Conservation (phyloP, 2,797 vertebrate genomes). For the Lithobates pipiens region DNA sequence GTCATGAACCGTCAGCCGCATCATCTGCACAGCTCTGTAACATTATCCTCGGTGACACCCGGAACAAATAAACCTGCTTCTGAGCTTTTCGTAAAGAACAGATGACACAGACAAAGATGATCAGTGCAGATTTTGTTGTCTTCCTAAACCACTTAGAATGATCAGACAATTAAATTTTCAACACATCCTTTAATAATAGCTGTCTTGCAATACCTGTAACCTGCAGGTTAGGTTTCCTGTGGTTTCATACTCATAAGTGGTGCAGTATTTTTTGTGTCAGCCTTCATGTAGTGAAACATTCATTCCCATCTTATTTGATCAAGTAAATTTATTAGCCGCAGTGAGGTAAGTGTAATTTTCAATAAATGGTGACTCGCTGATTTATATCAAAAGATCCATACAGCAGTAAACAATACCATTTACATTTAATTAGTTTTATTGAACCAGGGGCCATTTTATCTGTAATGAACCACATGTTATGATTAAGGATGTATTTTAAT, state of each 20-base stretch:
- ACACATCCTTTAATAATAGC: slow-evolving; percentile 78
- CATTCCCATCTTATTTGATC: slow-evolving; percentile 77
- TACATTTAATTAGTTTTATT: slow-evolving; percentile 95
- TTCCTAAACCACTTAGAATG: slow-evolving; percentile 85
- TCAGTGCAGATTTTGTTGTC: slow-evolving; percentile 78
- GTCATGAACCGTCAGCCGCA: slow-evolving; percentile 70
- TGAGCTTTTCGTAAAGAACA: slow-evolving; percentile 72
- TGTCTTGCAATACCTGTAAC: slow-evolving; percentile 67
- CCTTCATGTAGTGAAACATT: slow-evolving; percentile 54
- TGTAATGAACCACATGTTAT: slow-evolving; percentile 85
- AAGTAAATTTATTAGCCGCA: slow-evolving; percentile 86
- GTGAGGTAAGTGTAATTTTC: slow-evolving; percentile 85
- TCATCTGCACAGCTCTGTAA: slow-evolving; percentile 74
- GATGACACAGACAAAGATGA: slow-evolving; percentile 78
- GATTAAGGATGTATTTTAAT: slow-evolving; percentile 88
- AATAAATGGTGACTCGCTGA: slow-evolving; percentile 86
- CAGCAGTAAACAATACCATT: slow-evolving; percentile 88
- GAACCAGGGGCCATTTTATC: slow-evolving; percentile 86
- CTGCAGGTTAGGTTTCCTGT: slow-evolving; percentile 76
- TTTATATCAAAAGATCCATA: slow-evolving; percentile 88
- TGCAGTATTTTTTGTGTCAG: slow-evolving; percentile 58
- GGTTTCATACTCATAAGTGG: slow-evolving; percentile 71
- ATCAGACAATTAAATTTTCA: slow-evolving; percentile 90
- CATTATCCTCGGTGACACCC: slow-evolving; percentile 67
- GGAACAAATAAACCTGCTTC: slow-evolving; percentile 66